Evolutionary conservation across 2,888 invertebrate genomes (phyloP).

Genomic region (Chymomyza fuscimana): DNA sequence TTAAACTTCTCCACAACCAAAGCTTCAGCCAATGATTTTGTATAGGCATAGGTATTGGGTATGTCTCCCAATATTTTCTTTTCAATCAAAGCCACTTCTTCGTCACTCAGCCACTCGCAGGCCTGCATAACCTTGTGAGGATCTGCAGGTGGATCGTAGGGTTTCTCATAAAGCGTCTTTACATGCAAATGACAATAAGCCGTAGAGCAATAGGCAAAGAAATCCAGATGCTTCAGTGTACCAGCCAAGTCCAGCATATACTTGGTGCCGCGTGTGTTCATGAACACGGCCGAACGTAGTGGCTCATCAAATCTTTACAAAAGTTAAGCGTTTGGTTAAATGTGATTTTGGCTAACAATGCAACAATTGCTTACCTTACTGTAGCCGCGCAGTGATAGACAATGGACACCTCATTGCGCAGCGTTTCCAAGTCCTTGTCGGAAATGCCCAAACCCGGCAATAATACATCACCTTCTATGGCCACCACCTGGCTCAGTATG

Average conservation of each 20-base stretch:
- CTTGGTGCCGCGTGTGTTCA: constrained; percentile 96
- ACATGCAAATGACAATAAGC: constrained; percentile 94
- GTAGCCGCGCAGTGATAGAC: constrained; percentile 92
- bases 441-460: constrained; percentile 86
- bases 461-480: constrained; percentile 87
- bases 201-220: constrained; percentile 88
- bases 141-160: constrained; percentile 91
- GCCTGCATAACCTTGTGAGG: constrained; percentile 88
- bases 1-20: constrained; percentile 89
- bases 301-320: constrained; percentile 90
- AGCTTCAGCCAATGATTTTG: constrained; percentile 94
- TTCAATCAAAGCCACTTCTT: constrained; percentile 84
- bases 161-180: constrained; percentile 88
- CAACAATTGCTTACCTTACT: constrained; percentile 80
- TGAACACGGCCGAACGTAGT: constrained; percentile 91
- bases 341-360: no score
- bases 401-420: constrained; percentile 86
- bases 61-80: constrained; percentile 81
- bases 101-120: constrained; percentile 89
- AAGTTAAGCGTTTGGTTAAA: background rate
- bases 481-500: constrained; percentile 82
- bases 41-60: constrained; percentile 84
- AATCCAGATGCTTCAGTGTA: constrained; percentile 87
- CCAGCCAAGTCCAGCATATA: constrained; percentile 91
- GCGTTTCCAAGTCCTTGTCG: constrained; percentile 83